Base-by-base conservation (phyloP, 2,113 vertebrate genomes). In the Centropristis striata region DNA sequence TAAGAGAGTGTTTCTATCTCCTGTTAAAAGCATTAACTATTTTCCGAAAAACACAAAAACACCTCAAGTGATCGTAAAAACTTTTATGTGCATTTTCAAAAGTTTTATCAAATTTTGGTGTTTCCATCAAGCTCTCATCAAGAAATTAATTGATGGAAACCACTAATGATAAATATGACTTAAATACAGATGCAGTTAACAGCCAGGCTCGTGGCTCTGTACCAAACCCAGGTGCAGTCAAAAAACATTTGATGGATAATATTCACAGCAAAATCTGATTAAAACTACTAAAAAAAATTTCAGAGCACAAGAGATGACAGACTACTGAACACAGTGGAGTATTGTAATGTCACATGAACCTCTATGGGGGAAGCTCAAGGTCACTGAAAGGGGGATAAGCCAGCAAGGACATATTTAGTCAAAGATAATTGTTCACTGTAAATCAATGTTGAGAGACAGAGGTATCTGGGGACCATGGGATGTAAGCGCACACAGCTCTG, bases 361-460 rank as follows among this genome's bases (percentile, higher is more conserved):
- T 70, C 55, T 36, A 15, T 69, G 63, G 46, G 12, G 36, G 81
- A 57, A 77, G 70, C 57, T 87, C 70, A 90, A 89, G 80, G 86
- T 87, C 61, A 86, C 7, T 23, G 27, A 25, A 3, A 13, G 42
- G 50, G 2, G 39, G 51, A 42, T 14, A 67, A 84, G 42, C 18
- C 75, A 70, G 39, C 42, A 71, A 67, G 80, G 80, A 80, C 75
- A 70, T 65, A 75, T 63, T 71, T 49, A 32, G 37, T 60, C 47
- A 41, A 42, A 42, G 57, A 78, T 60, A 85, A 85, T 66, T 78
- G 67, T 67, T 75, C 51, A 65, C 77, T 36, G 60, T 74, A 66
- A 80, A 78, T 86, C 46, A 75, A 64, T 80, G 71, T 28, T 69
- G 53, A 82, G 61, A 63, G 60, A 66, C 42, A 54, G 58, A 5